Base-by-base conservation (phyloP, 2,888 invertebrate species). In the Mesorhabditis sp. region DNA sequence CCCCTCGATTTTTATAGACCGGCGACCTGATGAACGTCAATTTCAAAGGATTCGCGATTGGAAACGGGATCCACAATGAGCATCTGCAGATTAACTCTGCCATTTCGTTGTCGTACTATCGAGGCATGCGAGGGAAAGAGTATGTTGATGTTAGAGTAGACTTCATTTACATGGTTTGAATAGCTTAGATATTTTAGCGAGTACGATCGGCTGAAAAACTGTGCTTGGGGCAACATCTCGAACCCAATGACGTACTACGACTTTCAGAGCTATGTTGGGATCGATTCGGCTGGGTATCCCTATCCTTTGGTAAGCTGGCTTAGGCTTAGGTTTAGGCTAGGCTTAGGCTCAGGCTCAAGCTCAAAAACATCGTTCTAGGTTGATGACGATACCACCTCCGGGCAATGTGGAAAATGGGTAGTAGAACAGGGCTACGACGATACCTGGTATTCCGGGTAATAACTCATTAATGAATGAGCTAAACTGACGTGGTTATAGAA, bases 1-100 rank as follows among this genome's bases (percentile, higher is more conserved):
- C n/a, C 7, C 7, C 7, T 13, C n/a, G 58, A 10, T 50, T 50
- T 13, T 50, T 50, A 13, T 50, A 50, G 58, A 10, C 7, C 7
- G 58, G 58, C 58, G 58, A 50, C n/a, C 58, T 50, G n/a, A 1
- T n/a, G 10, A 10, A 50, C 10, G n/a, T 50, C 58, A 50, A 50
- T n/a, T 50, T 50, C 58, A 50, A 50, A 50, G 58, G 58, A 50
- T 50, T 50, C 58, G 58, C 58, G 2, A 50, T 50, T 50, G 58
- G 58, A n/a, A 50, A 50, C 58, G 58, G 58, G 58, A 50, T 50
- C n/a, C 58, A 50, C 58, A 50, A 50, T 50, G 58, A 50, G n/a
- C n/a, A 50, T n/a, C 7, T 13, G n/a, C 58, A 50, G 58, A 50
- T 50, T n/a, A 50, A 50, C 58, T 50, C 58, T 10, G 58, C 58